Evolutionary conservation across 1,140 invertebrate species (phyloP), one percentile per base, ranked within the genome.

Genomic region (Gerris buenoi): DNA sequence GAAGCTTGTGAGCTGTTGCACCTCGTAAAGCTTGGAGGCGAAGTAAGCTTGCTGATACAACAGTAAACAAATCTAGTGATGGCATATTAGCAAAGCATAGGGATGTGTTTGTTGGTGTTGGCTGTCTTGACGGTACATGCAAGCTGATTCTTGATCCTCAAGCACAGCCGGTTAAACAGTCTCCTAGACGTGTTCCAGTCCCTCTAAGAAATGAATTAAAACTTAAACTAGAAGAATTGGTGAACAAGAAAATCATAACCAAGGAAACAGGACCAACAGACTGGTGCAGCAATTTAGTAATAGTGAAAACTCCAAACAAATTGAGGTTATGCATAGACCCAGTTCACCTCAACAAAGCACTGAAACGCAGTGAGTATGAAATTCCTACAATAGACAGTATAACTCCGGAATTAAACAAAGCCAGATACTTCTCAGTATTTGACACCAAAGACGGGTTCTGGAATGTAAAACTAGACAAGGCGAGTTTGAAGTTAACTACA

Each of bases 401-500:
- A 10, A 10, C 18, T 5, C 33, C 33, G 18, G 33, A 46, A 5
- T 18, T 46, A 5, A 46, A 5, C 18, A 18, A 18, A 10, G 33
- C 33, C 5, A 5, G 33, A 5, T 10, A 10, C 5, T 46, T 46
- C 18, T 46, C 33, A 46, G 33, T 46, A 10, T 46, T 46, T 18
- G 33, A 46, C 18, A 46, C 33, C 5, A 5, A 46, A 46, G 18
- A 46, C 33, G 33, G 33, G 18, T 46, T 46, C 33, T 46, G 33
- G 33, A 5, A 46, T 46, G 33, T 46, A 29, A 69, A 71, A 65
- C 70, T 82, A 25, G 68, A 70, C 59, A 68, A 77, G 26, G 69
- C 76, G 59, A 76, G 73, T 68, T 72, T 71, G 33, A 69, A 75
- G 65, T 69, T 80, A 10, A 75, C 73, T n/a, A 81, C 80, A 29